phyloP scores from a whole-genome alignment of 2,888 invertebrate species.

The Eubasilissa splendida region DNA sequence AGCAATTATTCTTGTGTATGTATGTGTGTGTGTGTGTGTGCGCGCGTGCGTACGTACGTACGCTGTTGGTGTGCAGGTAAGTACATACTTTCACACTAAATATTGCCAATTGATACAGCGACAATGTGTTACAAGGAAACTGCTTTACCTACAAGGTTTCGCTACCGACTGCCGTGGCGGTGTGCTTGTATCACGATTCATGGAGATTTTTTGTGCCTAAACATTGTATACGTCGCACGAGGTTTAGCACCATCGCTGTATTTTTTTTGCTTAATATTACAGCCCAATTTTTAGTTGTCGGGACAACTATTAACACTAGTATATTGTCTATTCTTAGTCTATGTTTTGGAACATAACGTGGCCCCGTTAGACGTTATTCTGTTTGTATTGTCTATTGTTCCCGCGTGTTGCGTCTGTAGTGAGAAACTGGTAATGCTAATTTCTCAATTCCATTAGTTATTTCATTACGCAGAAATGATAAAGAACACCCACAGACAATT shows the following conservation, averaged over 20 bases:
- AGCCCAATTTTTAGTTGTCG: no score
- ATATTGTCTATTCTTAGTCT: no score
- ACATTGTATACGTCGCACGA: not conserved
- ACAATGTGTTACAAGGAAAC: conserved; percentile 1
- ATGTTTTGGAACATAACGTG: no score
- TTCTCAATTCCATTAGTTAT: no score
- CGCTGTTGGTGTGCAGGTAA: not conserved
- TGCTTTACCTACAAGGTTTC: not conserved
- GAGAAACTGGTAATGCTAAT: no score
- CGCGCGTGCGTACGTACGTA: not conserved
- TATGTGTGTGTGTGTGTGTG: no score
- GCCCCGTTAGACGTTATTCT: no score
- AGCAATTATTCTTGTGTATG: not conserved
- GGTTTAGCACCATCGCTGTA: not conserved
- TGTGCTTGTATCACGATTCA: conserved; percentile 18
- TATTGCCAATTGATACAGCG: conserved; percentile 3
- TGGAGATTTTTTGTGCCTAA: conserved; percentile 19
- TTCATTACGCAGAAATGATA: no score
- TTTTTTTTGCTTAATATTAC: not conserved
- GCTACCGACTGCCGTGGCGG: not conserved
- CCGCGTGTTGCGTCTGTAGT: no score
- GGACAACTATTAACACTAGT: no score
- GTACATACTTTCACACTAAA: conserved; percentile 14
- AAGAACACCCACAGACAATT: no score
- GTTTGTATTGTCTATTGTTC: no score